Conservation (phyloP, 2,113 vertebrate genomes). For the Protobothrops flavoviridis region DNA sequence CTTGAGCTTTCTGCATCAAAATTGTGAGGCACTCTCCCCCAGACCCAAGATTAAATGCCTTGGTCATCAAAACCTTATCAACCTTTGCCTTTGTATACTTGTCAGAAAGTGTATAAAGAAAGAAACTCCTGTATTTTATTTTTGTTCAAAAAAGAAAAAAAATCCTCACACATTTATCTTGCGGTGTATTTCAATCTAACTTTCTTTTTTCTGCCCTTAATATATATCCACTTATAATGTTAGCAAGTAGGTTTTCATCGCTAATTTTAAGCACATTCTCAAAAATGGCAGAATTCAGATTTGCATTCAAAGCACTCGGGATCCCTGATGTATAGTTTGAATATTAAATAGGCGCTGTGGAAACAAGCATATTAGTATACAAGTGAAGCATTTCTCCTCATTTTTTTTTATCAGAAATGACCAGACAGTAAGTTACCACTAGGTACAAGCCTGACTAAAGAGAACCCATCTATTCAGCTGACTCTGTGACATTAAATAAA, state of each 20-base stretch:
- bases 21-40: background rate
- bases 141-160: background rate
- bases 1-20: background rate
- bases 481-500: constrained; percentile 13
- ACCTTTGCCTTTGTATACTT: background rate
- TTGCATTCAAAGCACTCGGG: constrained; percentile 15
- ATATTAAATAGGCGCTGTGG: constrained; percentile 13
- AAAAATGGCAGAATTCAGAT: constrained; percentile 31
- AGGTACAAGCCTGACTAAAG: background rate
- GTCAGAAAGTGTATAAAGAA: constrained; percentile 27
- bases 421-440: constrained; percentile 9
- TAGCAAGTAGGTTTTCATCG: background rate
- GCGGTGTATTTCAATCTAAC: constrained; percentile 30
- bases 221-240: background rate
- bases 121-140: constrained; percentile 9
- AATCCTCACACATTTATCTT: background rate
- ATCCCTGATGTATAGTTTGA: background rate
- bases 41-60: background rate
- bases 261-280: fast-evolving
- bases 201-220: background rate
- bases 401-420: constrained; percentile 33
- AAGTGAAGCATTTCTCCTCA: background rate
- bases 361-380: background rate
- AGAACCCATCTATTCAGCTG: background rate
- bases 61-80: background rate